Evolutionary conservation across 2,113 vertebrate genomes (phyloP).

Genomic region (Sclerurus mexicanus): DNA sequence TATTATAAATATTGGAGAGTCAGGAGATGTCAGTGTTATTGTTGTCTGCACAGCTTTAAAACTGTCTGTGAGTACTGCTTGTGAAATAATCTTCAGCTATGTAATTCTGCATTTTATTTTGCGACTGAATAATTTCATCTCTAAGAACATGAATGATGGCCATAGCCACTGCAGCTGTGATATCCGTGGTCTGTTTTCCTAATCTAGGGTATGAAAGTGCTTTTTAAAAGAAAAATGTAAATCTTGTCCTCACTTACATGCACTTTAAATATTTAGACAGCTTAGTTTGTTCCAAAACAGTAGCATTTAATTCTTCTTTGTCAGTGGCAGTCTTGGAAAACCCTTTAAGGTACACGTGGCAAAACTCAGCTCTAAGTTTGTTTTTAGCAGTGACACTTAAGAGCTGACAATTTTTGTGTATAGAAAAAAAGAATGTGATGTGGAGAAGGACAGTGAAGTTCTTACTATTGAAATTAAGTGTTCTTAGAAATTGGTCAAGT

Average conservation of each 20-base stretch:
- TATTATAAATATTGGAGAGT: neutral
- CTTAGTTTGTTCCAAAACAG: constrained; percentile 20
- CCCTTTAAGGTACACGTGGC: neutral
- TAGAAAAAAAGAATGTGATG: neutral
- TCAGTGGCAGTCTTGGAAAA: neutral
- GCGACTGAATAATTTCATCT: neutral
- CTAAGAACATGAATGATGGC: neutral
- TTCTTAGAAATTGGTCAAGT: neutral
- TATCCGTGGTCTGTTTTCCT: neutral
- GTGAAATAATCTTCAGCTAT: neutral
- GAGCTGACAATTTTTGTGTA: neutral
- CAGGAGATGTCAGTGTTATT: neutral
- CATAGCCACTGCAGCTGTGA: neutral
- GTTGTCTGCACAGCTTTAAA: neutral
- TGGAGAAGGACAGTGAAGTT: neutral
- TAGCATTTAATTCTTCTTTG: constrained; percentile 17
- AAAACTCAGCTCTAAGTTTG: neutral
- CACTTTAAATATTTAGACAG: constrained; percentile 40
- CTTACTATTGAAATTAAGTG: neutral
- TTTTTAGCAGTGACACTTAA: neutral
- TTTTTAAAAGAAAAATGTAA: neutral
- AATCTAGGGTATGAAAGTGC: neutral
- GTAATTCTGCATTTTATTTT: neutral
- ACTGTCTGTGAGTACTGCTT: neutral
- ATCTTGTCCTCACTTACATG: neutral